Percentiles rank a stretch among this genome's conserved stretches.
These are phyloP conservation scores for Drosophila insularis DNA, from an alignment of 1,140 invertebrate species.

Conservation along the genomic window DNA sequence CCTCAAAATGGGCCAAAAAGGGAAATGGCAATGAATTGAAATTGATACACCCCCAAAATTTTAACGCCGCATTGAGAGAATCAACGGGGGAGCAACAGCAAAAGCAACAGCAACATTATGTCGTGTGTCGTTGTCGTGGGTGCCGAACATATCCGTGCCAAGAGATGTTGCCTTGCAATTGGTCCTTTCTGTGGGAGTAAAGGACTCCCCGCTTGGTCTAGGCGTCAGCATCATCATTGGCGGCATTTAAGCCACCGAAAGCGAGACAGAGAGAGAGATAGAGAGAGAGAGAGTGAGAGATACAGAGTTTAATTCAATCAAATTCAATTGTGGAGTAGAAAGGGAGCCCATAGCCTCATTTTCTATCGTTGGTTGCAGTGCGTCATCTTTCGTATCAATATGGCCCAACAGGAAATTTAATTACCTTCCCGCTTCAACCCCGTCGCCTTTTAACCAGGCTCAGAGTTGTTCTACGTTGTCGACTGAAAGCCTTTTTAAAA, in stretches of 20 bases:
- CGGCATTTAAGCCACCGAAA: conserved; percentile 51
- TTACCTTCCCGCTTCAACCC: conserved; percentile 34
- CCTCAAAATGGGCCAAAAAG: conserved; percentile 48
- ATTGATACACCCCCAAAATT: conserved; percentile 78
- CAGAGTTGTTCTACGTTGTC: conserved; percentile 7
- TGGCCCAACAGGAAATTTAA: conserved; percentile 75
- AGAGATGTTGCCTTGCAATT: conserved; percentile 41
- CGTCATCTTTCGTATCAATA: conserved; percentile 62
- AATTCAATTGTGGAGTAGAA: conserved; percentile 46
- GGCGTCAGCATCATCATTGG: conserved; percentile 70
- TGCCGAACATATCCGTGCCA: conserved; percentile 21
- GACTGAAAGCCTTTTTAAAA: conserved; percentile 66
- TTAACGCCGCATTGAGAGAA: conserved; percentile 60
- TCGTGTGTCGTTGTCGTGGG: conserved; percentile 48
- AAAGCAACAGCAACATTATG: conserved; percentile 43
- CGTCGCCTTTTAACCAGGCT: background rate
- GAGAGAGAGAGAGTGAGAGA: conserved; percentile 17
- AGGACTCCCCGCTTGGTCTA: conserved; percentile 56
- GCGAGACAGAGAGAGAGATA: background rate
- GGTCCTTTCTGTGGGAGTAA: conserved; percentile 41
- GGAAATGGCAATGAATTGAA: conserved; percentile 72
- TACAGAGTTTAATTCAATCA: conserved; percentile 68
- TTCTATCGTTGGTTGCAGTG: conserved; percentile 32
- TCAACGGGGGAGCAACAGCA: conserved; percentile 52
- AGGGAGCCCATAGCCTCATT: background rate